A percentile compares a stretch with the other conserved stretches of the same genome.
phyloP scores from a whole-genome alignment of 1,140 invertebrate species.

The Pygmarrhopalites habei region DNA sequence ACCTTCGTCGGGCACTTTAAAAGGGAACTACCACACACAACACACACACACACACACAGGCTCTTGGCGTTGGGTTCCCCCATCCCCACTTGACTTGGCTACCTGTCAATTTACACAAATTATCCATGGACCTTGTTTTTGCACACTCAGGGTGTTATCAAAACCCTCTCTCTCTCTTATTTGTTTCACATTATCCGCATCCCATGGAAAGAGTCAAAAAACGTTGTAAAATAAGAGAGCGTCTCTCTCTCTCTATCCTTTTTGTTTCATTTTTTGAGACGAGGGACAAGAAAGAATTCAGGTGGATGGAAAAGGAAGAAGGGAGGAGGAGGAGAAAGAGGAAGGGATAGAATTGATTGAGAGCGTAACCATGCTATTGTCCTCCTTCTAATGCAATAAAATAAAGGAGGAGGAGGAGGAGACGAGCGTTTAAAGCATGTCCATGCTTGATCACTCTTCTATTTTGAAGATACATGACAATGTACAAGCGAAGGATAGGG shows the following conservation, averaged over 20 bases:
- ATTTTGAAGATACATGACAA: too few relatives aligned
- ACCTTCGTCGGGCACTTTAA: too few relatives aligned
- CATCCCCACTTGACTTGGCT: background rate
- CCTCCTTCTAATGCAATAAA: background rate
- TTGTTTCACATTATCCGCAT: background rate
- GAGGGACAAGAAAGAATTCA: background rate
- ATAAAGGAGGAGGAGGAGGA: background rate
- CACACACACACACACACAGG: too few relatives aligned
- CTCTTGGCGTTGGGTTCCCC: background rate
- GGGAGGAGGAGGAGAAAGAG: background rate
- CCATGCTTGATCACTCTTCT: background rate
- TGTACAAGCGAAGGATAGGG: too few relatives aligned
- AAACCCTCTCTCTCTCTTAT: background rate
- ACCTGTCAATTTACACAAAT: constrained; percentile 4
- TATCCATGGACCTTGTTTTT: background rate
- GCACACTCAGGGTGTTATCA: background rate
- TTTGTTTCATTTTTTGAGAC: background rate
- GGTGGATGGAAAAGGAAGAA: background rate
- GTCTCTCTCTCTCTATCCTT: background rate
- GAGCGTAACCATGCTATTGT: background rate
- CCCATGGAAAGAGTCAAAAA: background rate
- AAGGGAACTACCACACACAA: too few relatives aligned
- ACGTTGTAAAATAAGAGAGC: background rate
- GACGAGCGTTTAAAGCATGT: background rate
- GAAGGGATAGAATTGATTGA: background rate